Evolutionary conservation across 2,113 vertebrate genomes (phyloP).

Genomic region (Castor canadensis): DNA sequence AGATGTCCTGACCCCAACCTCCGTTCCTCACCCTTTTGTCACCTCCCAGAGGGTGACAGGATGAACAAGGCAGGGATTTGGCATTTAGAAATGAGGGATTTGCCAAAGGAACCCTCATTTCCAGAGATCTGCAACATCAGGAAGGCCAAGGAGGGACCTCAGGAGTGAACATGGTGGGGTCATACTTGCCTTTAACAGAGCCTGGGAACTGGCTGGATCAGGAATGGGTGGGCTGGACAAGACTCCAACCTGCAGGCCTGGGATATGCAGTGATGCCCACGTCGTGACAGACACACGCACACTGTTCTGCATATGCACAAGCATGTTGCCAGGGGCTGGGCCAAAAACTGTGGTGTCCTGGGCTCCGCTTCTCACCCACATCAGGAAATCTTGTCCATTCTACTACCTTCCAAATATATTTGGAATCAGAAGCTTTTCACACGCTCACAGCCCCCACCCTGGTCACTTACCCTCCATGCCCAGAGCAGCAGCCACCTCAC

Average conservation of each 20-base stretch:
- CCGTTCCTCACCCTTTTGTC: not conserved
- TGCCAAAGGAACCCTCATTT: not conserved
- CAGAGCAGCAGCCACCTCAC: not conserved
- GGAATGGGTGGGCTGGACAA: not conserved
- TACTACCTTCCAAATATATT: not conserved
- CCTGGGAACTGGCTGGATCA: no score
- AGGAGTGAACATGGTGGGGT: not conserved
- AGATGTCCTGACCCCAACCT: not conserved
- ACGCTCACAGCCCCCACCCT: not conserved
- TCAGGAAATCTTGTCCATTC: not conserved
- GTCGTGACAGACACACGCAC: not conserved
- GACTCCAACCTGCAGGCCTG: not conserved
- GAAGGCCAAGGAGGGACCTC: not conserved
- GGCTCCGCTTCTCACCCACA: no score
- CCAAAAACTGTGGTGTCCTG: no score
- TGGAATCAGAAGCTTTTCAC: not conserved
- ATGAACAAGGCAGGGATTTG: not conserved
- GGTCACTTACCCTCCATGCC: no score
- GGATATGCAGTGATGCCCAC: not conserved
- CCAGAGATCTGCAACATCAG: not conserved
- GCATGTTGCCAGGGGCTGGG: not conserved
- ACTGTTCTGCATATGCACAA: no score
- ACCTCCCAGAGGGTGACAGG: rapidly evolving
- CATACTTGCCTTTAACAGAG: not conserved
- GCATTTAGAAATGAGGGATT: no score